Conservation (phyloP, 2,113 vertebrate genomes). For the Stegastes partitus region DNA sequence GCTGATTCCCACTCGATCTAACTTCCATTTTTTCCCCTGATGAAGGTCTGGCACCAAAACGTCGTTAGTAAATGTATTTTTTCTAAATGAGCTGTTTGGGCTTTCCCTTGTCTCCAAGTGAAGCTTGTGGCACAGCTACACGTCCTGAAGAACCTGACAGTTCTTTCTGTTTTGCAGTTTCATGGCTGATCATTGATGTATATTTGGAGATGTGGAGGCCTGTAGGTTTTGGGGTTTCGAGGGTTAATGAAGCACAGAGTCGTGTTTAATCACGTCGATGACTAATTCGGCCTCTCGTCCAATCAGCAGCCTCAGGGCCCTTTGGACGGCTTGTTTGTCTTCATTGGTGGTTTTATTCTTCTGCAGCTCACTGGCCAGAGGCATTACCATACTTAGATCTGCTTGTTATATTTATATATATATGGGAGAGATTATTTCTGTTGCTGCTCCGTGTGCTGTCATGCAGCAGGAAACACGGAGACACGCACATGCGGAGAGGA, state of each 20-base stretch:
- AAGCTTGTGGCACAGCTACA: too few relatives aligned
- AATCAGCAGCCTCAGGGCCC: conserved; percentile 19
- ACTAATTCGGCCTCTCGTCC: conserved; percentile 24
- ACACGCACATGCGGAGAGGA: conserved; percentile 4
- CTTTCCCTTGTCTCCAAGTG: too few relatives aligned
- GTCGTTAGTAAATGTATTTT: too few relatives aligned
- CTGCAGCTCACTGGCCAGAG: neutral
- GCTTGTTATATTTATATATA: neutral
- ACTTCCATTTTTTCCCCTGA: too few relatives aligned
- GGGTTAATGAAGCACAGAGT: neutral
- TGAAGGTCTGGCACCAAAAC: too few relatives aligned
- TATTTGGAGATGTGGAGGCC: too few relatives aligned
- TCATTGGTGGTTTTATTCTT: neutral
- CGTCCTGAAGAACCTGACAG: too few relatives aligned
- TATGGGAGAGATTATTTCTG: conserved; percentile 8
- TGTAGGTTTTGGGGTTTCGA: neutral
- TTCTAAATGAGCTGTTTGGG: too few relatives aligned
- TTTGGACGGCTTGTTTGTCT: conserved; percentile 17
- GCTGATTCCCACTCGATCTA: too few relatives aligned
- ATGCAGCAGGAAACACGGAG: conserved; percentile 10
- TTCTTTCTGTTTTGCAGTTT: too few relatives aligned
- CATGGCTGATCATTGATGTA: too few relatives aligned
- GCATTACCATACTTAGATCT: conserved; percentile 26
- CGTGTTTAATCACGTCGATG: conserved; percentile 35
- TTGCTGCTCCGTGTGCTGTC: conserved; percentile 8